Conservation (phyloP, 2,888 invertebrate species). For the Rhagium mordax region DNA sequence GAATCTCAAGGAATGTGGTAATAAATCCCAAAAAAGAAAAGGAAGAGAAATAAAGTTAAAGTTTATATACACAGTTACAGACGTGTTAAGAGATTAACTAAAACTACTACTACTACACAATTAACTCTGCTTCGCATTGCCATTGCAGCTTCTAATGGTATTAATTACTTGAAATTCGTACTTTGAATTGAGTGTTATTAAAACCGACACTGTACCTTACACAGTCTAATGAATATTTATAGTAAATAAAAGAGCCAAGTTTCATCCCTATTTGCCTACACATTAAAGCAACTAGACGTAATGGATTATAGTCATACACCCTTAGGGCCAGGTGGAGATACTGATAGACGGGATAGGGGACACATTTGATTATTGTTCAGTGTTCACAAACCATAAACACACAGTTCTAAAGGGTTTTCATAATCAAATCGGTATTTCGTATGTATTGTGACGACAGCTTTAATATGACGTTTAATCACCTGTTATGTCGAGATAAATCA, state of each 20-base stretch:
- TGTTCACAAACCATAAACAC: background rate
- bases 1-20: no score
- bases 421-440: background rate
- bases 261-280: constrained; percentile 5
- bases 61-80: no score
- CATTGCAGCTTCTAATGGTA: background rate
- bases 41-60: no score
- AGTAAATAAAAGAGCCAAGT: background rate
- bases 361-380: background rate
- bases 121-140: background rate
- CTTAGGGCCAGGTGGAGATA: background rate
- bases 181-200: background rate
- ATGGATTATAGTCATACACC: constrained; percentile 4
- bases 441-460: background rate
- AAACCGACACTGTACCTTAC: background rate
- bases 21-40: no score
- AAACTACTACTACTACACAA: background rate
- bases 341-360: background rate
- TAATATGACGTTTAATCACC: no score
- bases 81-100: background rate
- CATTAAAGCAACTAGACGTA: background rate
- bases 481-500: no score
- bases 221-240: background rate
- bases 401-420: background rate
- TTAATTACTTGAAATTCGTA: background rate